Base-by-base conservation (phyloP, 92 coral and sea anemone genomes). In the Bergia sp. region DNA sequence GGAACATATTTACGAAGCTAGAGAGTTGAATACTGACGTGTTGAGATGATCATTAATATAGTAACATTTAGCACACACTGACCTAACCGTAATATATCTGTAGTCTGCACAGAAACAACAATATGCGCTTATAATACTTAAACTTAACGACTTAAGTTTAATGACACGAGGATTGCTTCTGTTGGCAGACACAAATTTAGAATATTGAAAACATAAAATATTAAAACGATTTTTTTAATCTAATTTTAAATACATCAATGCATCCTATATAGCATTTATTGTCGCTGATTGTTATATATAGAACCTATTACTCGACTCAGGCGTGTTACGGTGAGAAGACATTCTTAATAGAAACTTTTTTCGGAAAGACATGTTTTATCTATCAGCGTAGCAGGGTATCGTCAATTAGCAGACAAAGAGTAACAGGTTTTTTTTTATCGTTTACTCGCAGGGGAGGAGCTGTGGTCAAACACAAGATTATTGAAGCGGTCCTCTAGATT, bases 401-500 rank as follows among this genome's bases (percentile, higher is more conserved):
- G 38, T 69, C 21, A 44, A 7, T 44, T 84, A 11, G 71, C 71
- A 40, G 61, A 84, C 79, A 18, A 13, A 66, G 36, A 41, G 77
- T 84, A 69, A 45, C 64, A 42, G 44, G 3, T 10, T 41, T 37
- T 44, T 84, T 41, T 37, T 44, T 84, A 39, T 45, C 58, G 21
- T 71, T 84, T 47, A 67, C 74, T 84, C n/a, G 58, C 79, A 84
- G 87, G 69, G 87, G 87, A 84, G 87, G 87, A 71, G 87, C 57
- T 84, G 87, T 55, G 87, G 87, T 71, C 87, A 50, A 71, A 47
- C 66, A 38, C 66, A 55, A 84, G 77, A 69, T 47, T 84, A 84
- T 37, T 47, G 67, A 69, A 84, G 77, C 79, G 69, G 64, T 45
- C 9, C 43, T 47, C 37, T 67, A 47, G 87, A 84, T 69, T 65